phyloP scores from a whole-genome alignment of 92 coral and sea anemone genomes.

The Heteractis magnifica region DNA sequence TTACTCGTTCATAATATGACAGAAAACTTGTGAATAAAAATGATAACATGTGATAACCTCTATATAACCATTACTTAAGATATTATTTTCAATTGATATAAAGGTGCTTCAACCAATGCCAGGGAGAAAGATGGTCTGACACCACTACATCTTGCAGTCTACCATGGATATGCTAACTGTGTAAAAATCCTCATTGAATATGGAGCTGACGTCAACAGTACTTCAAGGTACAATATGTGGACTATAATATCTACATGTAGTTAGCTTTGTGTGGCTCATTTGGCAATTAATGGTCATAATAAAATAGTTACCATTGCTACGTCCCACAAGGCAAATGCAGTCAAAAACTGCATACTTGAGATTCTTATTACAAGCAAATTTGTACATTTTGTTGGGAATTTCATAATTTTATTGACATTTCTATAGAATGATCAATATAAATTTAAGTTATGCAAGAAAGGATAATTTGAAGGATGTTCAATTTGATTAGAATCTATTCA shows the following conservation, averaged over 20 bases:
- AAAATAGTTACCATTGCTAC: too few relatives aligned
- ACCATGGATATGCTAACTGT: constrained; percentile 86
- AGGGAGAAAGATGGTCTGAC: constrained; percentile 90
- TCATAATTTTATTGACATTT: too few relatives aligned
- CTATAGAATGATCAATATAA: too few relatives aligned
- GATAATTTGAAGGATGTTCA: background rate
- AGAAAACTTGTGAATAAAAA: too few relatives aligned
- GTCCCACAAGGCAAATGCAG: too few relatives aligned
- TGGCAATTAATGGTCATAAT: too few relatives aligned
- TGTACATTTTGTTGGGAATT: too few relatives aligned
- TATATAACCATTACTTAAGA: background rate
- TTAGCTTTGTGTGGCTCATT: background rate
- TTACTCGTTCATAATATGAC: too few relatives aligned
- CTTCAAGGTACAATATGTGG: constrained; percentile 71
- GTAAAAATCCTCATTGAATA: constrained; percentile 72
- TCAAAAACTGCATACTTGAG: too few relatives aligned
- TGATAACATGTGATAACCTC: too few relatives aligned
- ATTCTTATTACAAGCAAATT: too few relatives aligned
- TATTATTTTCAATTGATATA: background rate
- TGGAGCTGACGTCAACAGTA: constrained; percentile 92
- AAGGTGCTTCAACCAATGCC: constrained; percentile 79
- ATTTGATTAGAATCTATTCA: background rate
- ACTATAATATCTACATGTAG: background rate
- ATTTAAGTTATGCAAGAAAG: too few relatives aligned
- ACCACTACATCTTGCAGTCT: constrained; percentile 90